Evolutionary conservation across 2,888 invertebrate species (phyloP), one percentile per base, ranked within the genome.

Genomic region (Drosophila formosana): DNA sequence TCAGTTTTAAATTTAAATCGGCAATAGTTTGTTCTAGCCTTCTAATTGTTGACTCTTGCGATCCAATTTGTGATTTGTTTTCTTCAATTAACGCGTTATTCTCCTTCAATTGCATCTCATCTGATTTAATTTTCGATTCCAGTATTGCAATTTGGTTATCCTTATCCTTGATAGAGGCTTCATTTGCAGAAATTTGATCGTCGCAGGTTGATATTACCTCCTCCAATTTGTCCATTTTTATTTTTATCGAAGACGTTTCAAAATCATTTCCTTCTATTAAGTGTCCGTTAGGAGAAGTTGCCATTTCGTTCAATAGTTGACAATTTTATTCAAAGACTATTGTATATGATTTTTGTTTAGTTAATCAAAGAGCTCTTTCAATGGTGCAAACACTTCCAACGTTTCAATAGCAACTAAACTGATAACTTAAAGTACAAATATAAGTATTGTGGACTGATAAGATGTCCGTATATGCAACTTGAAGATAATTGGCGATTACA

Each of bases 401-500:
- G 45, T 53, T 9, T 28, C 23, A 53, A 46, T 30, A 46, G 23
- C 23, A 46, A 62, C 51, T 34, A 61, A 51, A 34, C 46, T 62
- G 53, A 53, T 46, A 53, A 62, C 26, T 53, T 46, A 30, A 62
- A 39, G 25, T 46, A 37, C 28, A n/a, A 53, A 46, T 53, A 28
- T 46, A 9, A 13, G n/a, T 46, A 11, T 28, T 37, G 46, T 23
- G 26, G 28, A 46, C 18, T 45, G 53, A 62, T 62, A 61, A 61
- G 61, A 61, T 52, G 52, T 41, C 39, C 7, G 39, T 23, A 45
- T 43, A 60, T 45, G 45, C 18, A 25, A 34, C 25, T n/a, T n/a
- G 43, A 26, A 46, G 52, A 61, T 61, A 61, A 52, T 8, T 30
- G 7, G n/a, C 18, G 52, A 61, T 52, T 46, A 52, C 52, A 61